Percentiles rank a stretch among this genome's conserved stretches.
These are phyloP conservation scores for Phaenicophaeus curvirostris DNA, from an alignment of 2,797 vertebrate species.

Conservation along the genomic window DNA sequence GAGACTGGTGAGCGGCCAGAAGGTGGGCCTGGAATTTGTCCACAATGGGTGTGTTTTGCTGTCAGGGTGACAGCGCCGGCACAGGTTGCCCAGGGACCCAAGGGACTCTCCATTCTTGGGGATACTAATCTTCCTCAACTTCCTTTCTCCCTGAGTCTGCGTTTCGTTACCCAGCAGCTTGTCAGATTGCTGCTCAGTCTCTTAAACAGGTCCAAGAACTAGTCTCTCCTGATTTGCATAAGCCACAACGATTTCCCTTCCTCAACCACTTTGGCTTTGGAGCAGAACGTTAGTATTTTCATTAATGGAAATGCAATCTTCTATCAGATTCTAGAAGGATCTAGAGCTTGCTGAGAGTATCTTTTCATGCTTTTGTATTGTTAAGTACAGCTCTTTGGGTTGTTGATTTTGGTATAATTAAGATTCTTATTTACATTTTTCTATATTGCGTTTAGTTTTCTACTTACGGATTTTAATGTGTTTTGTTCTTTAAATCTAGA, in stretches of 20 bases:
- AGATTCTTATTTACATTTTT: background rate
- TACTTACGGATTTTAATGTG: rapidly evolving
- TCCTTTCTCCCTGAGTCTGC: background rate
- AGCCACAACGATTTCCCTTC: background rate
- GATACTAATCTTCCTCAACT: background rate
- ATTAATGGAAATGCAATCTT: background rate
- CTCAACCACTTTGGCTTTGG: background rate
- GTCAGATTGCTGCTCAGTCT: background rate
- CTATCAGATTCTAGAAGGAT: background rate
- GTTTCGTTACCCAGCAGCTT: background rate
- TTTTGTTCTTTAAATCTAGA: slow-evolving; percentile 76
- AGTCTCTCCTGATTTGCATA: background rate
- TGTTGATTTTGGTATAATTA: background rate
- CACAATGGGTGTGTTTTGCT: background rate
- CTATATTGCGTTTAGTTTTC: background rate
- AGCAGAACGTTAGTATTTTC: background rate
- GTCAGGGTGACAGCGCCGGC: background rate
- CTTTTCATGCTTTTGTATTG: background rate
- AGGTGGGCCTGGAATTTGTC: background rate
- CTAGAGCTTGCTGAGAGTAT: background rate
- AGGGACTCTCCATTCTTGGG: background rate
- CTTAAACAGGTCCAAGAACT: background rate
- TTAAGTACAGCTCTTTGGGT: background rate
- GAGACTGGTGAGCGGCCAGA: rapidly evolving
- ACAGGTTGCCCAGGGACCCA: background rate